Percentiles rank a stretch among this genome's conserved stretches.
Conservation (phyloP, 2,113 vertebrate genomes). For the Oceanodroma tethys region DNA sequence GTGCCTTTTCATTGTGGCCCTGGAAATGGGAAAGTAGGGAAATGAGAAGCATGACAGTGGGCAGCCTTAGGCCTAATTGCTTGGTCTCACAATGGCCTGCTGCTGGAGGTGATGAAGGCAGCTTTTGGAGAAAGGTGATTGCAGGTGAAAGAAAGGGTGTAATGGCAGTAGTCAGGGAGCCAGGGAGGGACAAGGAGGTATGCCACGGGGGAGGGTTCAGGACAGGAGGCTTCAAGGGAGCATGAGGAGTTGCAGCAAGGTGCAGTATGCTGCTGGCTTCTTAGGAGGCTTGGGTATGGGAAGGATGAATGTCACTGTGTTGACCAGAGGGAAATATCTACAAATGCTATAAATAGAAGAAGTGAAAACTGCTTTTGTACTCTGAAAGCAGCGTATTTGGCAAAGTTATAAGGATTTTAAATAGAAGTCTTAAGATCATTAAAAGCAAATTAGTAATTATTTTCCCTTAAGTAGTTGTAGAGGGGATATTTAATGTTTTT, state of each 20-base stretch:
- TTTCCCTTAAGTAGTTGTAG: not conserved
- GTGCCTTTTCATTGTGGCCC: not conserved
- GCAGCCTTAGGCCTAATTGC: not conserved
- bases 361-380: not conserved
- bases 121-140: not conserved
- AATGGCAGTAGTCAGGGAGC: not conserved
- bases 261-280: not conserved
- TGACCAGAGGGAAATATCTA: not conserved
- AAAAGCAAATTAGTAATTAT: too few species aligned
- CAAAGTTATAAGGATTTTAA: not conserved
- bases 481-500: not conserved
- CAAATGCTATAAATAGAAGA: not conserved
- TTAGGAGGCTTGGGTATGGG: not conserved
- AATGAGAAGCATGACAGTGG: rapidly evolving
- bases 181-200: not conserved
- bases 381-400: not conserved
- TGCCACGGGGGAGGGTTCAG: rapidly evolving
- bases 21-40: not conserved
- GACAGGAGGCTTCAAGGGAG: not conserved
- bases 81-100: not conserved
- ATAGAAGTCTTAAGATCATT: not conserved
- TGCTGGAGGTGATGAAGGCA: rapidly evolving
- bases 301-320: not conserved
- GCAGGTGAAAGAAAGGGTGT: not conserved
- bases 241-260: not conserved